Base-by-base conservation (phyloP, 2,888 invertebrate species). In the Pandemis cinnamomeana region DNA sequence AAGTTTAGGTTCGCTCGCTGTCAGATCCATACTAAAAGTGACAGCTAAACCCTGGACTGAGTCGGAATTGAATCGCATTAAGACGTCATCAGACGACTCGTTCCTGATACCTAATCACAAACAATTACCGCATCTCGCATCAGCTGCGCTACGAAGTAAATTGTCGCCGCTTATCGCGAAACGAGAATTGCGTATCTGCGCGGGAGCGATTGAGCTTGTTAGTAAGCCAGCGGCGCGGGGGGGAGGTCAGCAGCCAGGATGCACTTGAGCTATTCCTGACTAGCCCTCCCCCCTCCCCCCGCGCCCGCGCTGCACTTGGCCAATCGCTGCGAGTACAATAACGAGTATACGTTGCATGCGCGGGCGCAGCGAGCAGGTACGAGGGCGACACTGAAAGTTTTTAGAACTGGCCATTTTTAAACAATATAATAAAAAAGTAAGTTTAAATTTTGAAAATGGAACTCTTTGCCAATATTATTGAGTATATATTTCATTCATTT, bases 261-360 rank as follows among this genome's bases (percentile, higher is more conserved):
- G 58, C 58, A 58, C 58, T 58, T 58, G 58, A 27, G 58, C 58
- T 58, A 58, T 58, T 58, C 58, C 11, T 58, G 58, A 11, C 15
- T 6, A 20, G 20, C 15, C 27, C 27, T 4, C 58, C 27, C 58
- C 15, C 27, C 27, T 4, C 58, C 27, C 58, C 58, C 58, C 2
- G 11, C 5, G 27, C 5, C 6, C 4, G 11, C 27, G 0, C 2
- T 36, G 27, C 4, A 36, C 27, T 36, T 36, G 27, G 27, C 27
- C 27, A 36, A 36, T 10, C 11, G 5, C 15, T 55, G 15, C 7
- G 7, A 4, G 48, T 10, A 10, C 13, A 8, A 7, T 36, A 36
- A 36, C 1, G 27, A 36, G 27, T 36, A 36, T 36, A 36, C 27
- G 27, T 36, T 8, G 53, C 53, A 15, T 2, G 53, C 53, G 53